A percentile compares a stretch with the other conserved stretches of the same genome.
Evolutionary conservation across 2,888 invertebrate species (phyloP).

Genomic region (Euzetes globulus): DNA sequence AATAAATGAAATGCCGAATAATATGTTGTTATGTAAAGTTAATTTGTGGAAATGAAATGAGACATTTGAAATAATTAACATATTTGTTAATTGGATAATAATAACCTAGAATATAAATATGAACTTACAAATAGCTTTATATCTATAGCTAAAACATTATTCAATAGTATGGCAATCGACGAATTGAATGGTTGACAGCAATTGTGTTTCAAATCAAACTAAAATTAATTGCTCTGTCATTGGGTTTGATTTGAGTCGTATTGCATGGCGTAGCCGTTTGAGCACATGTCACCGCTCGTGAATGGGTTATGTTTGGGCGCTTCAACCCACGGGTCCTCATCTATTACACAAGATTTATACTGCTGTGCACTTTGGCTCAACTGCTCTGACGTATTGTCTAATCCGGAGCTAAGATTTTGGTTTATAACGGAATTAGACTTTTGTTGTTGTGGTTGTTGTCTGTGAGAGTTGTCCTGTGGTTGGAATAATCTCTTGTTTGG

Average conservation of each 20-base stretch:
- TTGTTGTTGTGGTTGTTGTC: slow-evolving; percentile 16
- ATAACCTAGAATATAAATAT: no score
- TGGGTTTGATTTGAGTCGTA: not conserved
- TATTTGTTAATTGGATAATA: no score
- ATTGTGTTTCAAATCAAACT: not conserved
- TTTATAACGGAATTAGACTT: not conserved
- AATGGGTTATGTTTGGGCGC: slow-evolving; percentile 7
- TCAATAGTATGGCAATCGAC: no score
- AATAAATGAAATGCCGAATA: no score
- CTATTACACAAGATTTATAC: not conserved
- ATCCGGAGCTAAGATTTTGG: slow-evolving; percentile 16
- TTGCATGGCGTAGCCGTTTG: slow-evolving; percentile 16
- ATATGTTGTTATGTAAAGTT: no score
- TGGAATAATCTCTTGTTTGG: not conserved
- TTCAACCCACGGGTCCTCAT: slow-evolving; percentile 7
- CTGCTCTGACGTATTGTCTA: slow-evolving; percentile 7
- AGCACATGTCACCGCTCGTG: not conserved
- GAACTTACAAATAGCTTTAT: no score
- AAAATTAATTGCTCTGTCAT: not conserved
- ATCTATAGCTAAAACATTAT: no score
- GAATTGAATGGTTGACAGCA: no score
- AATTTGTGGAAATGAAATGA: no score
- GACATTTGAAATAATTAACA: no score
- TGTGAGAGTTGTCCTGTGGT: slow-evolving; percentile 25
- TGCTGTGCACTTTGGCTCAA: not conserved